Percentiles rank a stretch among this genome's conserved stretches.
These are phyloP conservation scores for Drosophila ogumai DNA, from an alignment of 1,140 invertebrate species.

Conservation along the genomic window DNA sequence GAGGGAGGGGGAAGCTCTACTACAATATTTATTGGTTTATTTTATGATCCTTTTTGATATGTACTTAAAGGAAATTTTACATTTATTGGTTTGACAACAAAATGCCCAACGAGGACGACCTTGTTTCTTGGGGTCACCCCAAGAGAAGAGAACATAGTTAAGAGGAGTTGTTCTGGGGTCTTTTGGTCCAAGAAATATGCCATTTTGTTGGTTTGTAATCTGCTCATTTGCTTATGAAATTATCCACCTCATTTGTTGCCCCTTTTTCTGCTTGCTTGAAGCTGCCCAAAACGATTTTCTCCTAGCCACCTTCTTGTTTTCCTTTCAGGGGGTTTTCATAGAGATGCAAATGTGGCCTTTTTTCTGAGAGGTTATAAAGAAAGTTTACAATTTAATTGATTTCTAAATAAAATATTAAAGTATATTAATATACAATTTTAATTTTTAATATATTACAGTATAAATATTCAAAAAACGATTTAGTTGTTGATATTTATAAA, in stretches of 20 bases:
- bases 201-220: slow-evolving; percentile 78
- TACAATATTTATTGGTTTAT: slow-evolving; percentile 80
- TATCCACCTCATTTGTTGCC: slow-evolving; percentile 81
- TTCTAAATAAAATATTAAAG: not conserved
- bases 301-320: slow-evolving; percentile 9
- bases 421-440: too few species aligned
- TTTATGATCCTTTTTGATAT: slow-evolving; percentile 81
- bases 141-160: slow-evolving; percentile 16
- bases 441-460: too few species aligned
- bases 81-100: slow-evolving; percentile 81
- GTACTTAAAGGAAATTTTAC: slow-evolving; percentile 81
- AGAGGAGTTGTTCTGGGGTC: slow-evolving; percentile 32
- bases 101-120: slow-evolving; percentile 58
- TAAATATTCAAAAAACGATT: too few species aligned
- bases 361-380: not conserved
- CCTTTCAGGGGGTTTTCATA: not conserved
- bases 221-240: slow-evolving; percentile 83
- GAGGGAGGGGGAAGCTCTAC: slow-evolving; percentile 21
- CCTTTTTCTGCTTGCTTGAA: slow-evolving; percentile 74
- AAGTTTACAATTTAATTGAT: not conserved
- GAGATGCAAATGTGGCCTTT: slow-evolving; percentile 5
- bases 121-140: slow-evolving; percentile 48
- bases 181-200: slow-evolving; percentile 64
- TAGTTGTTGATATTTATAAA: too few species aligned
- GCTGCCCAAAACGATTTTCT: slow-evolving; percentile 31